Percentiles rank a stretch among this genome's conserved stretches.
phyloP scores from a whole-genome alignment of 2,888 invertebrate species.

The Apamea epomidion region DNA sequence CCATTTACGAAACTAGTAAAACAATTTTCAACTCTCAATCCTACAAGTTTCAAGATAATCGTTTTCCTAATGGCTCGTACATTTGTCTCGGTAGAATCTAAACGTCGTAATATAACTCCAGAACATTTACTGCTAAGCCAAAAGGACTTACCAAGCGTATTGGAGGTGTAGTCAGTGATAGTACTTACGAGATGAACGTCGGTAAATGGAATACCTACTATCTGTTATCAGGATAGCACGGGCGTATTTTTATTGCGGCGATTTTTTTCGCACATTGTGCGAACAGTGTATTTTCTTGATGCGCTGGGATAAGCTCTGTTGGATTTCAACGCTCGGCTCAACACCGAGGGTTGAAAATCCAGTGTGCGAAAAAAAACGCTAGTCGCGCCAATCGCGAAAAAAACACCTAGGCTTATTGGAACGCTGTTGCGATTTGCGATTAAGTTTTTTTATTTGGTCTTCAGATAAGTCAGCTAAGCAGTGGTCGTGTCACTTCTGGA shows the following conservation, averaged over 20 bases:
- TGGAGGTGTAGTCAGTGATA: constrained; percentile 15
- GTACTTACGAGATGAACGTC: constrained; percentile 31
- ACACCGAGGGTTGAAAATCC: not conserved
- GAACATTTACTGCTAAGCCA: constrained; percentile 15
- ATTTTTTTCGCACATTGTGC: not conserved
- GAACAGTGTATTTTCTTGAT: not conserved
- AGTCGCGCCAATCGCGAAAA: too few species aligned
- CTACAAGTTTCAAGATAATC: constrained; percentile 16
- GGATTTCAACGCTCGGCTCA: not conserved
- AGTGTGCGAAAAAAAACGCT: not conserved
- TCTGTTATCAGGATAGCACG: not conserved
- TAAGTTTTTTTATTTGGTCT: not conserved
- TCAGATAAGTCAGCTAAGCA: not conserved
- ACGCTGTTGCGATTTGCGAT: not conserved
- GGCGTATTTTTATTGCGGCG: not conserved
- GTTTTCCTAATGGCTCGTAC: constrained; percentile 41
- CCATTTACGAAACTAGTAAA: constrained; percentile 30
- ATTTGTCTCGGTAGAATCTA: constrained; percentile 40
- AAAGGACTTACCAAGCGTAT: constrained; percentile 28
- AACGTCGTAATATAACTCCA: constrained; percentile 14
- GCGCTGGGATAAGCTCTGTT: not conserved
- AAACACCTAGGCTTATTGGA: not conserved
- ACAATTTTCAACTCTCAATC: constrained; percentile 22
- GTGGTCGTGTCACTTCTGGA: not conserved
- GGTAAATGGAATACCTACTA: constrained; percentile 13